A percentile compares a stretch with the other conserved stretches of the same genome.
Evolutionary conservation across 2,888 invertebrate species (phyloP).

Genomic region (Dynastes hyllus): DNA sequence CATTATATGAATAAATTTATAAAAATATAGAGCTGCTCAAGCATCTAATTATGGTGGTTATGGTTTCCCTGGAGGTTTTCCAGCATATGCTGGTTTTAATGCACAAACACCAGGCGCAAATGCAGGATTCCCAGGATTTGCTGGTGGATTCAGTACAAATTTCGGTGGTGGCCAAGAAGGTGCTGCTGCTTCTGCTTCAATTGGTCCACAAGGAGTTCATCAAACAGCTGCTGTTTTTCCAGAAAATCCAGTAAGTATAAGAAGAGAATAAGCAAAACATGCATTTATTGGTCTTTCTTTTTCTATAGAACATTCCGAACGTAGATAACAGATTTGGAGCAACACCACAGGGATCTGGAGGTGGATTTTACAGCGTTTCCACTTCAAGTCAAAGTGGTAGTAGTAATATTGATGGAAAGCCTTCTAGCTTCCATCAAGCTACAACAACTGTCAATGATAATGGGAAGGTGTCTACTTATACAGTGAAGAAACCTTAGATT

Average conservation of each 20-base stretch:
- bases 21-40: slow-evolving; percentile 36
- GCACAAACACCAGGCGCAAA: slow-evolving; percentile 50
- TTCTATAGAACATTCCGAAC: slow-evolving; percentile 71
- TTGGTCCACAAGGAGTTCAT: slow-evolving; percentile 73
- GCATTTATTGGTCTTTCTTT: no score
- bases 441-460: slow-evolving; percentile 82
- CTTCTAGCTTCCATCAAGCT: slow-evolving; percentile 74
- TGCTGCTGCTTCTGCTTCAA: slow-evolving; percentile 74
- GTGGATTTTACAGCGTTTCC: slow-evolving; percentile 74
- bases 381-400: slow-evolving; percentile 78
- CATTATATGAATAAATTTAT: neutral
- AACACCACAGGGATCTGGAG: slow-evolving; percentile 59
- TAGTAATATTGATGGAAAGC: slow-evolving; percentile 76
- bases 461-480: slow-evolving; percentile 80
- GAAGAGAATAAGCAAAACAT: neutral
- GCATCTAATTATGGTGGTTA: slow-evolving; percentile 51
- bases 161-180: slow-evolving; percentile 58
- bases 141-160: slow-evolving; percentile 38
- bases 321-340: slow-evolving; percentile 70
- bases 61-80: slow-evolving; percentile 54
- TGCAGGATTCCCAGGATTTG: slow-evolving; percentile 42
- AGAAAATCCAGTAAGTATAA: slow-evolving; percentile 74
- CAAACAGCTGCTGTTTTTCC: slow-evolving; percentile 78
- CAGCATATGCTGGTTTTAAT: slow-evolving; percentile 49
- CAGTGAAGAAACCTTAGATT: slow-evolving; percentile 70